Evolutionary conservation across 2,888 invertebrate species (phyloP).

Genomic region (Drosophila mimetica): DNA sequence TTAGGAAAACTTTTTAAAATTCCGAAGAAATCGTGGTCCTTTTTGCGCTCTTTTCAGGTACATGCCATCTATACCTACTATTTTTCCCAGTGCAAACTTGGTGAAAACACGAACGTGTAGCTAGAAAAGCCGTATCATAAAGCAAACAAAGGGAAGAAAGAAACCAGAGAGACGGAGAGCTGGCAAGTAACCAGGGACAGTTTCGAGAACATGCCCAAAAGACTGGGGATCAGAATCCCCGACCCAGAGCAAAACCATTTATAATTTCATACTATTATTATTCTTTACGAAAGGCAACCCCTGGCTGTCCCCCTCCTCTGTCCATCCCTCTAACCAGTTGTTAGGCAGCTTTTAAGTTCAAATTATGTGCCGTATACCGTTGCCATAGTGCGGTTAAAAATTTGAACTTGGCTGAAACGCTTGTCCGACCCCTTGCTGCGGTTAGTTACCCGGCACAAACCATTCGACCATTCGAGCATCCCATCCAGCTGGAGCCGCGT

Average conservation of each 20-base stretch:
- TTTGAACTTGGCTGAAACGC: constrained; percentile 68
- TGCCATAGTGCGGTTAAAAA: constrained; percentile 62
- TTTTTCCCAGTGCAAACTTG: constrained; percentile 10
- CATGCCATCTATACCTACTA: neutral
- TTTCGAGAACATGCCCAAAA: constrained; percentile 27
- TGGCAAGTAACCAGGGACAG: constrained; percentile 26
- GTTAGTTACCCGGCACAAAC: constrained; percentile 47
- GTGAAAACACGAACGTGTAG: constrained; percentile 43
- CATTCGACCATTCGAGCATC: constrained; percentile 13
- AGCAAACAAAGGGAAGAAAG: constrained; percentile 60
- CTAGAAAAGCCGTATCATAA: constrained; percentile 60
- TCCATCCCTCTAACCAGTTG: constrained; percentile 19
- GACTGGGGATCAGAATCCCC: constrained; percentile 40
- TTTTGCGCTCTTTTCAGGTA: too few relatives aligned
- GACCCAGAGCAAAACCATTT: constrained; percentile 52
- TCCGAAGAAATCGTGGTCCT: too few relatives aligned
- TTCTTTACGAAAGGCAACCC: constrained; percentile 49
- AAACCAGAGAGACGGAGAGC: constrained; percentile 7
- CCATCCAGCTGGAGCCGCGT: constrained; percentile 2
- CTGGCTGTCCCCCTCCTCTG: neutral
- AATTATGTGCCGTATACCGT: constrained; percentile 71
- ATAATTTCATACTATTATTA: constrained; percentile 76
- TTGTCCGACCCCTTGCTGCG: constrained; percentile 71
- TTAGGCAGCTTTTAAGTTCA: constrained; percentile 60
- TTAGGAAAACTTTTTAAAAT: too few relatives aligned